Conservation (phyloP, 92 coral and sea anemone genomes). For the Siderastrea radians region DNA sequence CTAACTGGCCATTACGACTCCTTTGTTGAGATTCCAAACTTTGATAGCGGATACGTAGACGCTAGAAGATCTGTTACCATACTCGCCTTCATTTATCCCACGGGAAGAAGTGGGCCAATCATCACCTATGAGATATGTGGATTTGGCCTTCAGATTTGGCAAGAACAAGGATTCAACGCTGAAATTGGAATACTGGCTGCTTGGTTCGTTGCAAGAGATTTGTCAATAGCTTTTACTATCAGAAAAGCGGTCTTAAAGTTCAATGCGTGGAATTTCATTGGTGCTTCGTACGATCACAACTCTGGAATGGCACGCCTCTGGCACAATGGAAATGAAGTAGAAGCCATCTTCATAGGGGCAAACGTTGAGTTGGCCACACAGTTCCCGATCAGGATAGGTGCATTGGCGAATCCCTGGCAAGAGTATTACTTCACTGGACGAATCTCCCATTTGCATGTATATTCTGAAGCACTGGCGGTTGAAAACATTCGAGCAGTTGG, state of each 20-base stretch:
- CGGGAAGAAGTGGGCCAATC: conserved; percentile 46
- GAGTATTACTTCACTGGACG: conserved; percentile 59
- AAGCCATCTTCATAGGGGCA: background rate
- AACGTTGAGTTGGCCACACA: conserved; percentile 31
- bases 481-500: conserved; percentile 31
- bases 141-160: conserved; percentile 39
- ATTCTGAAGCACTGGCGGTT: conserved; percentile 17
- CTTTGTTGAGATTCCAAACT: conserved; percentile 68
- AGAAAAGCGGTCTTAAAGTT: conserved; percentile 6
- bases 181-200: conserved; percentile 13
- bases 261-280: conserved; percentile 42
- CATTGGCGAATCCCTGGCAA: conserved; percentile 31
- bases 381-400: conserved; percentile 42
- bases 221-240: background rate
- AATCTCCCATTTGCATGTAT: conserved; percentile 61
- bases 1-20: conserved; percentile 61
- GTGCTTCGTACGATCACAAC: conserved; percentile 38
- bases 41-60: conserved; percentile 48
- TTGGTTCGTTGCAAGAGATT: conserved; percentile 24
- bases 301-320: conserved; percentile 40
- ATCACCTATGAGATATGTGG: conserved; percentile 13
- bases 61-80: conserved; percentile 66
- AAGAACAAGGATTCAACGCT: background rate
- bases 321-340: conserved; percentile 47
- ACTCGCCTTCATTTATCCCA: conserved; percentile 68